Conservation (phyloP, 1,140 invertebrate genomes). For the Scylla paramamosain region DNA sequence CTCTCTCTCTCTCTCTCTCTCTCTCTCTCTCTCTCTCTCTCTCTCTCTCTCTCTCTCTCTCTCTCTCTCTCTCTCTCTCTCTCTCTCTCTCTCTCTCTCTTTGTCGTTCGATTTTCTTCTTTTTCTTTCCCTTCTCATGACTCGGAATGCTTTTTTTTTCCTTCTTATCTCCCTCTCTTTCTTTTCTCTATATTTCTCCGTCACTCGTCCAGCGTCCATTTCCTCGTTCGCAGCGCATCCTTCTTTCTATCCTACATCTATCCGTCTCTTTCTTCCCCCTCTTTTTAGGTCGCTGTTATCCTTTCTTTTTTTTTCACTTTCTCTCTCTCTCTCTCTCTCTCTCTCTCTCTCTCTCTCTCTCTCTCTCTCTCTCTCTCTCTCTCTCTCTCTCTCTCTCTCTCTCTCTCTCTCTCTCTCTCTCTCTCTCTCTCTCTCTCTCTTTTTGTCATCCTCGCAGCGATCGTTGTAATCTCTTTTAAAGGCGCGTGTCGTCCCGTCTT, state of each 20-base stretch:
- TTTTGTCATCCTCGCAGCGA: not conserved
- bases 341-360: no score
- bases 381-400: no score
- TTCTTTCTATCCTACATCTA: not conserved
- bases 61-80: conserved; percentile 29
- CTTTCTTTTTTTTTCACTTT: no score
- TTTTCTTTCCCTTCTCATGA: not conserved
- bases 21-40: conserved; percentile 25
- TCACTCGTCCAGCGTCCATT: not conserved
- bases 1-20: conserved; percentile 14
- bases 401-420: no score
- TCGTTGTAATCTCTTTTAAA: conserved; percentile 2
- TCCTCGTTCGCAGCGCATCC: not conserved
- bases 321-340: no score
- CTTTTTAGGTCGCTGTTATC: no score
- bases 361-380: not conserved
- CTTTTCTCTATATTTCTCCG: not conserved
- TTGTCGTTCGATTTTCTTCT: not conserved
- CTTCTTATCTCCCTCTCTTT: conserved; percentile 24
- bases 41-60: conserved; percentile 26
- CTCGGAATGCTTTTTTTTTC: not conserved
- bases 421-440: no score
- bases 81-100: conserved; percentile 30
- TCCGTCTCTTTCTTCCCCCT: not conserved
- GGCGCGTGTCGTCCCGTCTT: not conserved